Percentiles rank a stretch among this genome's conserved stretches.
Conservation (phyloP, 2,113 vertebrate species). For the Arenaria interpres region DNA sequence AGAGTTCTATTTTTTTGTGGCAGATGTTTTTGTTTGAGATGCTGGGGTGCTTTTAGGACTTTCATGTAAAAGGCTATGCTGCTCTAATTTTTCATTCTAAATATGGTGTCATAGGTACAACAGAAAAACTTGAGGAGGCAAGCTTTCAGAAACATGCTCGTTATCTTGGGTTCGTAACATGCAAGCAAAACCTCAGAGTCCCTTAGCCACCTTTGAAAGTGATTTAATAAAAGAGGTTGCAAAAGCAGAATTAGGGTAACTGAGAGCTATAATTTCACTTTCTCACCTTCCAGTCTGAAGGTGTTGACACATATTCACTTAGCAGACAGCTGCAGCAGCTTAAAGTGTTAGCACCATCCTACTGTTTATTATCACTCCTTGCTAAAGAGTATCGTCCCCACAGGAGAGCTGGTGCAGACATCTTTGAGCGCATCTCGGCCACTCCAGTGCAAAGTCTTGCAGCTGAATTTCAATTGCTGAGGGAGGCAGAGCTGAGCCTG, state of each 20-base stretch:
- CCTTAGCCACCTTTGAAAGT: neutral
- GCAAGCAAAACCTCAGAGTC: neutral
- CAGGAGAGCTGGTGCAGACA: constrained; percentile 8
- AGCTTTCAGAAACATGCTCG: neutral
- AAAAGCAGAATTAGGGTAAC: constrained; percentile 39
- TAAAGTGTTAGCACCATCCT: constrained; percentile 60
- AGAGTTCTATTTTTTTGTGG: neutral
- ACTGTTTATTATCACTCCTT: constrained; percentile 64
- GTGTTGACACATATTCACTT: constrained; percentile 60
- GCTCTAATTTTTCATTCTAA: constrained; percentile 1
- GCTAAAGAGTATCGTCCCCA: constrained; percentile 36
- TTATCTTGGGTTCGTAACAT: neutral
- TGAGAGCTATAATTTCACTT: constrained; percentile 43
- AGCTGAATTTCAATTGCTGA: neutral
- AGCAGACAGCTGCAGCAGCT: constrained; percentile 65
- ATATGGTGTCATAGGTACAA: neutral
- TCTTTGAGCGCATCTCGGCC: neutral
- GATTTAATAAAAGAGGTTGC: constrained; percentile 25
- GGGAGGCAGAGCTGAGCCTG: neutral
- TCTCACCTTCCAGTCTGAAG: constrained; percentile 56
- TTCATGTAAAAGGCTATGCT: neutral
- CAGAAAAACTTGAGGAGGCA: neutral
- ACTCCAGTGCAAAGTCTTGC: neutral
- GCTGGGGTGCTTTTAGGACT: neutral
- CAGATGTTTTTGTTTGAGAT: neutral